Percentiles rank a stretch among this genome's conserved stretches.
Evolutionary conservation across 2,888 invertebrate genomes (phyloP).

Genomic region (Idaea aversata): DNA sequence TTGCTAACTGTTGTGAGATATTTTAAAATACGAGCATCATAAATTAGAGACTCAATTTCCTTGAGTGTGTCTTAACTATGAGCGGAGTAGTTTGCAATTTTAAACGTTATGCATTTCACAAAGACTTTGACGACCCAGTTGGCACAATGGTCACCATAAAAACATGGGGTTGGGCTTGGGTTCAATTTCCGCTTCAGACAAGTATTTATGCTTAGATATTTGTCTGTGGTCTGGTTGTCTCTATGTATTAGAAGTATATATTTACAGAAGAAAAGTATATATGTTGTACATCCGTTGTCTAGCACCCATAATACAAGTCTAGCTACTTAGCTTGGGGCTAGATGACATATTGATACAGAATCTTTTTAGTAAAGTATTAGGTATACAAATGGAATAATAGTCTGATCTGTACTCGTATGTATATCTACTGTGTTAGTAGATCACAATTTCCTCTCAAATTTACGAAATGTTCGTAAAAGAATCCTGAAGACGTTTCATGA

Average conservation of each 20-base stretch:
- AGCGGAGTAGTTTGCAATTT: background rate
- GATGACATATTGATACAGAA: too few species aligned
- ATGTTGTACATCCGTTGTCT: too few species aligned
- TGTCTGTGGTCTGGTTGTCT: too few species aligned
- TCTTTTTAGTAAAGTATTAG: background rate
- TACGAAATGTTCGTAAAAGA: slow-evolving; percentile 1
- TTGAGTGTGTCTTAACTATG: background rate
- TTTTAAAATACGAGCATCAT: slow-evolving; percentile 4
- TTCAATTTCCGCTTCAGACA: too few species aligned
- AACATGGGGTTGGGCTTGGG: too few species aligned
- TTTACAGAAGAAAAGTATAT: too few species aligned
- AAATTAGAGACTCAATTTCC: background rate
- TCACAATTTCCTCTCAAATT: background rate
- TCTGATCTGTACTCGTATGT: background rate
- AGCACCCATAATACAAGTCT: too few species aligned
- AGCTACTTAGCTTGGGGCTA: too few species aligned
- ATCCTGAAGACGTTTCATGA: slow-evolving; percentile 8
- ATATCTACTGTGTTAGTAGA: background rate
- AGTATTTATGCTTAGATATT: too few species aligned
- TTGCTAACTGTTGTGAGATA: slow-evolving; percentile 3
- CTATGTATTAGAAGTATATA: too few species aligned
- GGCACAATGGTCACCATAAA: too few species aligned
- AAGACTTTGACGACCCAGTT: background rate
- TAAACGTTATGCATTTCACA: background rate
- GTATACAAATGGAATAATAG: background rate